Conservation (phyloP, 2,113 vertebrate genomes). For the Ivindomyrus marchei region DNA sequence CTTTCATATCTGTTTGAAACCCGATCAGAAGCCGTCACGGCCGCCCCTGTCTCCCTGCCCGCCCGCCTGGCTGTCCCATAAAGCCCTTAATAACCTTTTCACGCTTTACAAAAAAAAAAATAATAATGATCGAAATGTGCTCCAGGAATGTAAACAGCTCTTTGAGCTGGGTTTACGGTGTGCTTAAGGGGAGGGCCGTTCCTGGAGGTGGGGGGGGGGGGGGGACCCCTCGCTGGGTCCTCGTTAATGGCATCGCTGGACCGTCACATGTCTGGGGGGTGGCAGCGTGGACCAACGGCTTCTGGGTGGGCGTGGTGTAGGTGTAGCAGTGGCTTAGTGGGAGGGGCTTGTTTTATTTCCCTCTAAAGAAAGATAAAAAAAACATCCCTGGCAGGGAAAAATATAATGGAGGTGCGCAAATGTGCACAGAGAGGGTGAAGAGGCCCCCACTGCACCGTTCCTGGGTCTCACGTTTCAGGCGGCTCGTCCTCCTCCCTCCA, state of each 20-base stretch:
- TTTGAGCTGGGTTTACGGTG: conserved; percentile 25
- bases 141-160: conserved; percentile 50
- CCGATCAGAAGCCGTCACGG: conserved; percentile 21
- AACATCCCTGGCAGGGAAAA: neutral
- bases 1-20: conserved; percentile 33
- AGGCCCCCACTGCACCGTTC: too few relatives aligned
- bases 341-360: neutral
- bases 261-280: neutral
- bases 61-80: conserved; percentile 23
- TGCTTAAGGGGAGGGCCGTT: conserved; percentile 23
- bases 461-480: neutral
- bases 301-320: neutral
- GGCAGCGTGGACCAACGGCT: neutral
- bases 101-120: conserved; percentile 36
- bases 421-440: neutral
- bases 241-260: conserved; percentile 11
- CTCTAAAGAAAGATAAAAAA: neutral
- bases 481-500: neutral
- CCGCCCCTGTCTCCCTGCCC: neutral
- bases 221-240: conserved; percentile 24
- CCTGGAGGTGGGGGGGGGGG: conserved; percentile 20
- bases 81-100: conserved; percentile 46
- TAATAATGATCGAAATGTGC: conserved; percentile 50
- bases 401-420: neutral
- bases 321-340: neutral